These are phyloP conservation scores for Leuciscus idus DNA, from an alignment of 2,113 vertebrate genomes.

Conservation along the genomic window DNA sequence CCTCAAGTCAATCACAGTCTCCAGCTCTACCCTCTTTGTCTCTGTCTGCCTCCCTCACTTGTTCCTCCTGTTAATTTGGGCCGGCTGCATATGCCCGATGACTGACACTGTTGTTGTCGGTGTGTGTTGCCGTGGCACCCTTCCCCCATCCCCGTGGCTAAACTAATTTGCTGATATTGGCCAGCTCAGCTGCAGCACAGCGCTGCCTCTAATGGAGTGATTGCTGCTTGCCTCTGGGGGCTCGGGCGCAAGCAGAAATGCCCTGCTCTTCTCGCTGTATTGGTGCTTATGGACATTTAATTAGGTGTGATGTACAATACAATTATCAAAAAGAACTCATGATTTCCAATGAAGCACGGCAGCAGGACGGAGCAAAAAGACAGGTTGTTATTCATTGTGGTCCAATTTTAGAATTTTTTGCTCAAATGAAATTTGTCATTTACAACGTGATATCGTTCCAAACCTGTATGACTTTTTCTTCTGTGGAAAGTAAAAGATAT, in stretches of 20 bases:
- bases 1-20: constrained; percentile 59
- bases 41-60: constrained; percentile 41
- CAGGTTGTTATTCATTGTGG: constrained; percentile 1
- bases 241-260: constrained; percentile 28
- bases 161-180: constrained; percentile 80
- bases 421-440: not conserved
- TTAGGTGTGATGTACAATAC: constrained; percentile 76
- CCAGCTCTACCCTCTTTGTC: constrained; percentile 56
- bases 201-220: constrained; percentile 76
- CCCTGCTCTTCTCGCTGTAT: constrained; percentile 59
- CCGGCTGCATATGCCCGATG: constrained; percentile 48
- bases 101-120: constrained; percentile 52
- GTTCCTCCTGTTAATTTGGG: constrained; percentile 54
- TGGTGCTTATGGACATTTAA: constrained; percentile 75
- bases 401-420: not conserved
- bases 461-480: not conserved
- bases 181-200: constrained; percentile 73
- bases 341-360: constrained; percentile 57
- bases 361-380: not conserved
- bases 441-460: not conserved
- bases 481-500: not conserved
- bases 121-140: constrained; percentile 28
- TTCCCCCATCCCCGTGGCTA: constrained; percentile 64
- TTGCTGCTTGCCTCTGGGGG: constrained; percentile 72
- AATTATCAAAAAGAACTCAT: constrained; percentile 71